Evolutionary conservation across 92 coral and sea anemone genomes (phyloP).

Genomic region (Palythoa caribaeorum): DNA sequence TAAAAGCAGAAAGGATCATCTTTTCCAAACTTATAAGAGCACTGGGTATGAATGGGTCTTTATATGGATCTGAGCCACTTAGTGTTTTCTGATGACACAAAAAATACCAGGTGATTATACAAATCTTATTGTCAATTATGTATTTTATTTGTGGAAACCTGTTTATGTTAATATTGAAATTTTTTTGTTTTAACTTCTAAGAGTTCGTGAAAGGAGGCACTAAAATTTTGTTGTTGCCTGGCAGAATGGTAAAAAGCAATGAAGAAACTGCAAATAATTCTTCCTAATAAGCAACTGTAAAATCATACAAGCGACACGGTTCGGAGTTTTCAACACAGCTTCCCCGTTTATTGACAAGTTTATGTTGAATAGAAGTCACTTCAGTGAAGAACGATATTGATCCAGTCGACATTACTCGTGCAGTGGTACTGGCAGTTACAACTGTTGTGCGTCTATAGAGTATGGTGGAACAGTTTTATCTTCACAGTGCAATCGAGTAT

Average conservation of each 20-base stretch:
- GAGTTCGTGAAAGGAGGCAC: neutral
- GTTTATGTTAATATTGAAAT: slow-evolving; percentile 1
- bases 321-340: neutral
- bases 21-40: neutral
- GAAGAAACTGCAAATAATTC: neutral
- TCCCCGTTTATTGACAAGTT: neutral
- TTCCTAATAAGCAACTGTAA: neutral
- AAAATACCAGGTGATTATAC: slow-evolving; percentile 27
- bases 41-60: neutral
- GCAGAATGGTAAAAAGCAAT: neutral
- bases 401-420: neutral
- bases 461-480: neutral
- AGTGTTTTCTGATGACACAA: neutral
- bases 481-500: neutral
- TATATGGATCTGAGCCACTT: neutral
- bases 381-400: neutral
- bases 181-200: neutral
- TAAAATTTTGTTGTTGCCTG: neutral
- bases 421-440: neutral
- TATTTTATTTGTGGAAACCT: neutral
- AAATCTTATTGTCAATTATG: slow-evolving; percentile 30
- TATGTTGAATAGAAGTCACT: slow-evolving; percentile 14
- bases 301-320: no score
- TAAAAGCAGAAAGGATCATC: neutral
- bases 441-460: neutral